Conservation (phyloP, 35 echinoderm and acorn worm species). For the Lytechinus pictus region DNA sequence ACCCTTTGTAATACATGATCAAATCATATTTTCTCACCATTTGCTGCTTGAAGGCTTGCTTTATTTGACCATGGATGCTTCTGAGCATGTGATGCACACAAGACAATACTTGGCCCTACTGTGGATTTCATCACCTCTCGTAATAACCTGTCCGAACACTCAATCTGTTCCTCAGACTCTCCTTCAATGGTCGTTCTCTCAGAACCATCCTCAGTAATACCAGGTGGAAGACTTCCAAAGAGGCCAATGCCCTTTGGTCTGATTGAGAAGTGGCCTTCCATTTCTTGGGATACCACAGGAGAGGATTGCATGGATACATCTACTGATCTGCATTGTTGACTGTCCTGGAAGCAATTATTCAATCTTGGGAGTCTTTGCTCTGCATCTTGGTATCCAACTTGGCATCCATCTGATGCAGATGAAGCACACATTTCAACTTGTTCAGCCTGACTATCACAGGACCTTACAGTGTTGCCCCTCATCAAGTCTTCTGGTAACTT, state of each 20-base stretch:
- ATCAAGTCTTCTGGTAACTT: neutral
- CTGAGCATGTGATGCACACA: constrained; percentile 50
- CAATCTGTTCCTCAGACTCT: neutral
- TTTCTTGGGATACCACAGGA: neutral
- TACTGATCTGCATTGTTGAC: neutral
- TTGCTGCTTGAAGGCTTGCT: constrained; percentile 24
- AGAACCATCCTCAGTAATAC: neutral
- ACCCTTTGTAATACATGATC: neutral
- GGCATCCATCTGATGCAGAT: neutral
- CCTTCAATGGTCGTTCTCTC: neutral
- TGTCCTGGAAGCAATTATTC: neutral
- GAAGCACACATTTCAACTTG: neutral
- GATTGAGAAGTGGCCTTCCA: constrained; percentile 21
- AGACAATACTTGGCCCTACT: constrained; percentile 22
- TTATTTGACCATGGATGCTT: constrained; percentile 62
- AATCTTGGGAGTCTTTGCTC: neutral
- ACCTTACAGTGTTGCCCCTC: neutral
- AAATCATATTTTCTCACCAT: constrained; percentile 37
- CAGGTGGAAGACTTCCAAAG: neutral
- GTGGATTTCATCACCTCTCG: constrained; percentile 8
- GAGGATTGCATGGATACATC: neutral
- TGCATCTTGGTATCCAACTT: neutral
- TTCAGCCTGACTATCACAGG: neutral
- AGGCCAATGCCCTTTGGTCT: neutral
- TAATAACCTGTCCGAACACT: neutral